These are phyloP conservation scores for Capitulum mitella DNA, from an alignment of 2,888 invertebrate genomes.

Conservation along the genomic window DNA sequence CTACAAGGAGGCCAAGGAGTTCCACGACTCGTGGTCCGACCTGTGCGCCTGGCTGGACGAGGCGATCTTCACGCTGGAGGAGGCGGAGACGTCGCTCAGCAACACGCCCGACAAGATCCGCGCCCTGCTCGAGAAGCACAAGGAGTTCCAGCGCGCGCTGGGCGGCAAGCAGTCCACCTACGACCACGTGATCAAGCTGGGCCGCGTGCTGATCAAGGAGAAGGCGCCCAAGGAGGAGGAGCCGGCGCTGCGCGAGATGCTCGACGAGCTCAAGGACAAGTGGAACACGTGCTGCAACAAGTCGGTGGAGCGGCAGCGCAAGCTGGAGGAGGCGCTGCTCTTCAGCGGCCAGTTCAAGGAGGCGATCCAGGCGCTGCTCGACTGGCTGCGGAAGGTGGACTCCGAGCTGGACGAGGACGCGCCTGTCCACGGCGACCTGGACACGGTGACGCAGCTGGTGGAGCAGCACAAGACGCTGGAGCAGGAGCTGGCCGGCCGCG, in stretches of 20 bases:
- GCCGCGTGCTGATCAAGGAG: constrained; percentile 77
- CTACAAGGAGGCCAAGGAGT: constrained; percentile 91
- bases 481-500: constrained; percentile 76
- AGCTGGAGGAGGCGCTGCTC: constrained; percentile 87
- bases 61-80: constrained; percentile 70
- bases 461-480: constrained; percentile 92
- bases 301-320: constrained; percentile 91
- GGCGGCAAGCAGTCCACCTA: constrained; percentile 77
- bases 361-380: constrained; percentile 84
- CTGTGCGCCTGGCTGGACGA: constrained; percentile 86
- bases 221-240: constrained; percentile 90
- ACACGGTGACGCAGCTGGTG: constrained; percentile 86
- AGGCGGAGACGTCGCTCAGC: constrained; percentile 49
- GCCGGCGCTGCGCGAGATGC: constrained; percentile 69
- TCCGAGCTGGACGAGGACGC: constrained; percentile 63
- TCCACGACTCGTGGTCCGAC: constrained; percentile 82
- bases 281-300: constrained; percentile 91
- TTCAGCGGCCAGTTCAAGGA: constrained; percentile 97
- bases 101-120: constrained; percentile 87
- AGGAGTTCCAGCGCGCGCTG: constrained; percentile 86
- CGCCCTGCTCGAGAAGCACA: constrained; percentile 71
- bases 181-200: constrained; percentile 82
- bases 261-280: constrained; percentile 80
- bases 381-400: constrained; percentile 84
- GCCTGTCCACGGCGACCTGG: constrained; percentile 89